These are phyloP conservation scores for Myathropa florea DNA, from an alignment of 2,888 invertebrate species.

Conservation along the genomic window DNA sequence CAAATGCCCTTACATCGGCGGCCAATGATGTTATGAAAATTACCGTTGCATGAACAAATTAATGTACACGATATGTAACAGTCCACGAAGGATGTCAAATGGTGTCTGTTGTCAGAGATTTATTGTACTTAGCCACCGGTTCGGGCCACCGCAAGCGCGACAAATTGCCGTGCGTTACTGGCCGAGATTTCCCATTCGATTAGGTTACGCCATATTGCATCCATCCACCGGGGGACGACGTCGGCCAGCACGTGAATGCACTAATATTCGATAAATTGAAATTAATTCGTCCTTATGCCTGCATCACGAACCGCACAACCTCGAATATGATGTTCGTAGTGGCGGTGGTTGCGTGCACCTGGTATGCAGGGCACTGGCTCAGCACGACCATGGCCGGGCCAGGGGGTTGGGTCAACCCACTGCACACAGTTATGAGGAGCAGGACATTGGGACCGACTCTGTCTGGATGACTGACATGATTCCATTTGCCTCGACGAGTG, in stretches of 20 bases:
- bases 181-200: slow-evolving; percentile 59
- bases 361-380: not conserved
- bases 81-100: slow-evolving; percentile 30
- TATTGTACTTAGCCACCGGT: slow-evolving; percentile 13
- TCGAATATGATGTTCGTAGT: slow-evolving; percentile 27
- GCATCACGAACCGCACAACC: slow-evolving; percentile 26
- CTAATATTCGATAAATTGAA: slow-evolving; percentile 53
- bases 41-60: slow-evolving; percentile 27
- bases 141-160: not conserved
- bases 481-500: slow-evolving; percentile 28
- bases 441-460: slow-evolving; percentile 3
- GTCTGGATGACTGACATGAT: slow-evolving; percentile 49
- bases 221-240: not conserved
- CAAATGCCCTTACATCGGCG: slow-evolving; percentile 38
- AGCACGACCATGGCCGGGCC: not conserved
- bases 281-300: slow-evolving; percentile 36
- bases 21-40: slow-evolving; percentile 43
- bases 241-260: not conserved
- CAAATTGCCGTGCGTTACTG: slow-evolving; percentile 33
- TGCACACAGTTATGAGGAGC: too few relatives aligned
- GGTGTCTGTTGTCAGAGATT: slow-evolving; percentile 12
- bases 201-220: slow-evolving; percentile 42
- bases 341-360: not conserved
- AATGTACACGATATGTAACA: slow-evolving; percentile 8
- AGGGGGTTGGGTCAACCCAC: not conserved